A percentile compares a stretch with the other conserved stretches of the same genome.
These are phyloP conservation scores for Bufo gargarizans DNA, from an alignment of 2,113 vertebrate species.

Conservation along the genomic window DNA sequence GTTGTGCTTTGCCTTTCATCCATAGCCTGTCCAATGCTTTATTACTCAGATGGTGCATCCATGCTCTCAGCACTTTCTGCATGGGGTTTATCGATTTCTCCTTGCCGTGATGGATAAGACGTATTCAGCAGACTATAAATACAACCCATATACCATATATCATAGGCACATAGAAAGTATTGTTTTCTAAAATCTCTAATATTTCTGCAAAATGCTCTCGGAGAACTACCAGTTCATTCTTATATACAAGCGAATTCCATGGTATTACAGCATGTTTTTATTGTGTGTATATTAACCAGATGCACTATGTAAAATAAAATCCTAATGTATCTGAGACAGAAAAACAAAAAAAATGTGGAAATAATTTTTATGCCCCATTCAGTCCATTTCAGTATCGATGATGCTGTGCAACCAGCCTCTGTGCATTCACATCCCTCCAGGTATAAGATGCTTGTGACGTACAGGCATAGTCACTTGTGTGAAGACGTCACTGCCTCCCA, in stretches of 20 bases:
- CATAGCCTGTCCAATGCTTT: neutral
- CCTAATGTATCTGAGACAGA: too few species aligned
- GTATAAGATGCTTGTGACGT: too few species aligned
- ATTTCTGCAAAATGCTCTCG: neutral
- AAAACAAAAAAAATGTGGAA: too few species aligned
- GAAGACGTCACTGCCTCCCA: neutral
- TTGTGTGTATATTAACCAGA: too few species aligned
- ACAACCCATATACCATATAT: neutral
- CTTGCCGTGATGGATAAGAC: neutral
- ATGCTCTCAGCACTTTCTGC: slow-evolving; percentile 14
- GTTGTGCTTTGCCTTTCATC: neutral
- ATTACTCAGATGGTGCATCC: neutral
- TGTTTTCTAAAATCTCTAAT: neutral
- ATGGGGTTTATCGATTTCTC: slow-evolving; percentile 6
- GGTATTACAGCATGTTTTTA: neutral
- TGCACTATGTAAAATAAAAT: too few species aligned
- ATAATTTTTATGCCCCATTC: too few species aligned
- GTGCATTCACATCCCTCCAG: neutral
- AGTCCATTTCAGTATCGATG: too few species aligned
- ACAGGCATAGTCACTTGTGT: neutral
- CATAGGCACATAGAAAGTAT: neutral
- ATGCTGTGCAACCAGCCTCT: too few species aligned
- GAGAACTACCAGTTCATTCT: neutral
- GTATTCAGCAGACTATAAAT: neutral
- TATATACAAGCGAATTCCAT: neutral